Evolutionary conservation across 2,888 invertebrate species (phyloP), one percentile per base, ranked within the genome.

Genomic region (Drosophila cyrtoloma): DNA sequence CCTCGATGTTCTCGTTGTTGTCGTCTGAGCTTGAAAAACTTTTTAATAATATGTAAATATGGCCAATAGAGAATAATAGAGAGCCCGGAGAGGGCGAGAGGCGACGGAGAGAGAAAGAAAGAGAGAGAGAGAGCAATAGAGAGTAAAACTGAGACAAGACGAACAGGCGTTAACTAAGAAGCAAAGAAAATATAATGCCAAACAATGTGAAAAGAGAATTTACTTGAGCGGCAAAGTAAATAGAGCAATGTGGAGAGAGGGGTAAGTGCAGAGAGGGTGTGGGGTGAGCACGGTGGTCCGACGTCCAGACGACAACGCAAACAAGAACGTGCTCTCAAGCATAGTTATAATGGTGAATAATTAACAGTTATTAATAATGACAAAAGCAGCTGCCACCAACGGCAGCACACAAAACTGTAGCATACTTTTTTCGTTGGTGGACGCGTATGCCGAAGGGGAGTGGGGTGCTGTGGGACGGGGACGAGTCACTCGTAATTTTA

Each of bases 291-390:
- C 22, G 22, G 22, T 47, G 30, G 12, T 1, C n/a, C 26, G 47
- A 28, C 28, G 51, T 30, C 42, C 39, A 60, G 75, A 73, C 70
- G 69, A 71, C 75, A 75, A 73, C 75, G 75, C 79, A 67, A 75
- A 79, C 71, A 79, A 71, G 73, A 68, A 75, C 87, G 84, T 85
- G 81, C 78, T 78, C 69, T 62, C 60, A 60, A 72, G 72, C 79
- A 77, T 75, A 79, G 84, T 78, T 86, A 73, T 79, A 80, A 82
- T 88, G 91, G 91, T 92, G 91, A 92, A 92, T 92, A 92, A 92
- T 92, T 92, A 92, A 92, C 92, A 91, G 91, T 91, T 91, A 92
- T 92, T 92, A 92, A 92, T 92, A 92, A 92, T 90, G 92, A 90
- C 92, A 92, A 90, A 90, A 91, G 79, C 92, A 92, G 90, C 92